phyloP scores from a whole-genome alignment of 2,113 vertebrate genomes.

The Balaenoptera acutorostrata region DNA sequence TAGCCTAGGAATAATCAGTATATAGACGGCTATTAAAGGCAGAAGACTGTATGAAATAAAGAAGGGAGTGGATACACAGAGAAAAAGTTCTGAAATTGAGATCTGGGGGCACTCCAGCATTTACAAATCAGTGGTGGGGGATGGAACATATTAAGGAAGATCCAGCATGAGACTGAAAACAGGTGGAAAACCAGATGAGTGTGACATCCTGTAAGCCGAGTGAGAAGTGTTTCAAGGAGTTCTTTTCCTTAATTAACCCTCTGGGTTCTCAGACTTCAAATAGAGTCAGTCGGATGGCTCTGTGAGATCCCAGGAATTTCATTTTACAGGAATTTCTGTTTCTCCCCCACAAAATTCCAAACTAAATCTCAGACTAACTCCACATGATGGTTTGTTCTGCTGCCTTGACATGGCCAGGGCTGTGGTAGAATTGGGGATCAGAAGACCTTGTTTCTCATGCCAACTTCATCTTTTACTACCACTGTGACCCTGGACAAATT shows the following conservation, averaged over 20 bases:
- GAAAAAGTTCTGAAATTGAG: not conserved
- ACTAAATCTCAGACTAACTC: not conserved
- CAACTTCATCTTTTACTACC: not conserved
- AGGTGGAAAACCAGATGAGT: not conserved
- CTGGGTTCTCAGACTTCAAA: not conserved
- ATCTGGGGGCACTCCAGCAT: accelerated
- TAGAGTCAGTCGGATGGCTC: not conserved
- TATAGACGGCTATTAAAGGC: not conserved
- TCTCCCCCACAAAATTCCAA: not conserved
- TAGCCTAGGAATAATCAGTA: not conserved
- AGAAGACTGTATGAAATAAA: not conserved
- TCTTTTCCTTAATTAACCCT: not conserved
- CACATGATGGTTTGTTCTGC: not conserved
- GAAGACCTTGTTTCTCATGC: not conserved
- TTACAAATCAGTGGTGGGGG: not conserved
- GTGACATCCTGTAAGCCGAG: not conserved
- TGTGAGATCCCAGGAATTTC: not conserved
- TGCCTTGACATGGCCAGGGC: not conserved
- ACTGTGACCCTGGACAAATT: not conserved
- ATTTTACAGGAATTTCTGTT: not conserved
- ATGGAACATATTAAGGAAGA: not conserved
- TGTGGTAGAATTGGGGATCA: not conserved
- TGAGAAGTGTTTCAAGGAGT: not conserved
- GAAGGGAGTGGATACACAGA: accelerated
- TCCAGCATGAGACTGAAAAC: not conserved